phyloP scores from a whole-genome alignment of 1,140 invertebrate genomes.

The Drosophila truncata region DNA sequence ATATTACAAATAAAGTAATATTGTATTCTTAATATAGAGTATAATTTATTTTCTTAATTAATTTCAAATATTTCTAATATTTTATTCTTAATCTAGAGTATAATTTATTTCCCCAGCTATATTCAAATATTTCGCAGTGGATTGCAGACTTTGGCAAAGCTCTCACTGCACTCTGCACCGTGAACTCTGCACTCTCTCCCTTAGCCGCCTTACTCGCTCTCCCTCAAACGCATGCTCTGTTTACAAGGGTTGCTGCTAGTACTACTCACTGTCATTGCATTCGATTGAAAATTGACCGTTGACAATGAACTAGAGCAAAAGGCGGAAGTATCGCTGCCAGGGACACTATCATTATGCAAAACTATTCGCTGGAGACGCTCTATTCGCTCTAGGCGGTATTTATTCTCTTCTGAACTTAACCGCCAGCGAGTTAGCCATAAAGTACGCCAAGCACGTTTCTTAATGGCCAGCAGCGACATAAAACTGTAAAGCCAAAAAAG shows the following conservation, averaged over 20 bases:
- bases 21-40: too few relatives aligned
- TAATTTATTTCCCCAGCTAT: too few relatives aligned
- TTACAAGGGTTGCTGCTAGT: slow-evolving; percentile 5
- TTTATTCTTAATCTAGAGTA: not conserved
- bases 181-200: slow-evolving; percentile 18
- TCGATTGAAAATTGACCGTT: slow-evolving; percentile 62
- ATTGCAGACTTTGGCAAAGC: slow-evolving; percentile 29
- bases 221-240: slow-evolving; percentile 52
- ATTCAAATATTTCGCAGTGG: slow-evolving; percentile 18
- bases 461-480: slow-evolving; percentile 55
- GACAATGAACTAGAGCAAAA: slow-evolving; percentile 75
- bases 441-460: slow-evolving; percentile 68
- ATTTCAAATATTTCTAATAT: too few relatives aligned
- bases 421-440: slow-evolving; percentile 32
- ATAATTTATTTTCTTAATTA: too few relatives aligned
- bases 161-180: slow-evolving; percentile 24
- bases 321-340: slow-evolving; percentile 64
- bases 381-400: not conserved
- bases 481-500: slow-evolving; percentile 52
- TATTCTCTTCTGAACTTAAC: slow-evolving; percentile 21
- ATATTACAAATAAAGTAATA: too few relatives aligned
- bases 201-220: slow-evolving; percentile 12
- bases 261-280: not conserved
- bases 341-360: slow-evolving; percentile 75
- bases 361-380: slow-evolving; percentile 30